phyloP scores from a whole-genome alignment of 2,888 invertebrate species.

The Pasiphila rectangulata region DNA sequence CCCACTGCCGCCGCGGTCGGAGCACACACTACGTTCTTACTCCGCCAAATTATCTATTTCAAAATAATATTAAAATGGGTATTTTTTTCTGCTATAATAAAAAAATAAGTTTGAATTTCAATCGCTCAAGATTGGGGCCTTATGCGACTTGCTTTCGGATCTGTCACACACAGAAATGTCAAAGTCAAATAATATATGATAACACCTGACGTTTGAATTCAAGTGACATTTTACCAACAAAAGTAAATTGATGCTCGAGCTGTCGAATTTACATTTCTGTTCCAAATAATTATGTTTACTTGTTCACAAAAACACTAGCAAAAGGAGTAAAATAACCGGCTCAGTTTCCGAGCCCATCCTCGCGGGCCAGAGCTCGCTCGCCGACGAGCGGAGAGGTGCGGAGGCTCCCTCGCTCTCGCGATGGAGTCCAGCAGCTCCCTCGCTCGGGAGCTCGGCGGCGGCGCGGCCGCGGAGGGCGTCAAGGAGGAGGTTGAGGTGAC shows the following conservation, averaged over 20 bases:
- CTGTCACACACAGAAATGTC: no score
- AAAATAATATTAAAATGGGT: no score
- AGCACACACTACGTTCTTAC: no score
- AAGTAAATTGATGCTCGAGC: not conserved
- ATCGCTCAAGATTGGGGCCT: no score
- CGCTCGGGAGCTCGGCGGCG: not conserved
- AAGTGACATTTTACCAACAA: no score
- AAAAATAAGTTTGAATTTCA: no score
- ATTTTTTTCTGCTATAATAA: no score
- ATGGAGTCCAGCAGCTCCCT: conserved; percentile 38
- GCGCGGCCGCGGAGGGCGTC: conserved; percentile 28
- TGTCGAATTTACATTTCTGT: not conserved
- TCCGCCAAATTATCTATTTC: no score
- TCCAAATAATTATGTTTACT: not conserved
- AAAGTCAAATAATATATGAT: no score
- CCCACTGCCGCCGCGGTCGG: no score
- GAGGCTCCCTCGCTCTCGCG: conserved; percentile 44
- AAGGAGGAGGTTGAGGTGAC: conserved; percentile 52
- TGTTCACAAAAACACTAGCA: not conserved
- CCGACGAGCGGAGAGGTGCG: not conserved
- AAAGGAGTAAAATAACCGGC: not conserved
- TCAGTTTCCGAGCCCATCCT: not conserved
- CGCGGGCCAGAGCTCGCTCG: not conserved
- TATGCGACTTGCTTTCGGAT: no score
- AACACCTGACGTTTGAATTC: no score